Evolutionary conservation across 2,113 vertebrate genomes (phyloP).

Genomic region (Oxygymnocypris stewartii): DNA sequence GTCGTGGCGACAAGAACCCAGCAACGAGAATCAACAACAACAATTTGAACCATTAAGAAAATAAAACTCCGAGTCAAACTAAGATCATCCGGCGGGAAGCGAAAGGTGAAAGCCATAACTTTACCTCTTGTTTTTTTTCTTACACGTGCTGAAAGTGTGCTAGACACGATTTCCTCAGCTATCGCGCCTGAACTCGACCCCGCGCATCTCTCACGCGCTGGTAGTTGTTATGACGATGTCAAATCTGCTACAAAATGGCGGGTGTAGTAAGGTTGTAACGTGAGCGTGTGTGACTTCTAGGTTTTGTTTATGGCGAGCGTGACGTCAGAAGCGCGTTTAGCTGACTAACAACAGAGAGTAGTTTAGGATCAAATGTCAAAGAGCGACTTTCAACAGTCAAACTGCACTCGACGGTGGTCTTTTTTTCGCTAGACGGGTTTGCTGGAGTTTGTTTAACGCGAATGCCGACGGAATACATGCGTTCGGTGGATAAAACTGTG

Average conservation of each 20-base stretch:
- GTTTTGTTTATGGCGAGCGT: constrained; percentile 32
- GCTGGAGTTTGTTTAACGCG: neutral
- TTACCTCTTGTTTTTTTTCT: constrained; percentile 17
- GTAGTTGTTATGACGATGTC: constrained; percentile 84
- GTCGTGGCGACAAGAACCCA: constrained; percentile 97
- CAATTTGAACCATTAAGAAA: constrained; percentile 71
- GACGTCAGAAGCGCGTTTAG: constrained; percentile 18
- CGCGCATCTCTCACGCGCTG: constrained; percentile 64
- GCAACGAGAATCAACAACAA: constrained; percentile 95
- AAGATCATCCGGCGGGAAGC: constrained; percentile 56
- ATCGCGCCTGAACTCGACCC: constrained; percentile 43
- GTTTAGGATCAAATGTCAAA: constrained; percentile 23
- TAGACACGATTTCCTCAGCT: constrained; percentile 18
- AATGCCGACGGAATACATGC: neutral
- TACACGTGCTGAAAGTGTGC: constrained; percentile 8
- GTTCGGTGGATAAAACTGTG: neutral
- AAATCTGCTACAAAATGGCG: constrained; percentile 83
- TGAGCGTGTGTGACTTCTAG: constrained; percentile 61
- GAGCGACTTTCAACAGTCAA: constrained; percentile 30
- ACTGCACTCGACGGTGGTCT: neutral
- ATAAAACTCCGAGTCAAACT: constrained; percentile 64
- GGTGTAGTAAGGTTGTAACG: constrained; percentile 65
- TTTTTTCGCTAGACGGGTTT: neutral
- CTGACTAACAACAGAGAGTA: constrained; percentile 37
- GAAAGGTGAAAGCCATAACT: constrained; percentile 65